These are phyloP conservation scores for Zelleria hepariella DNA, from an alignment of 2,888 invertebrate species.

Conservation along the genomic window DNA sequence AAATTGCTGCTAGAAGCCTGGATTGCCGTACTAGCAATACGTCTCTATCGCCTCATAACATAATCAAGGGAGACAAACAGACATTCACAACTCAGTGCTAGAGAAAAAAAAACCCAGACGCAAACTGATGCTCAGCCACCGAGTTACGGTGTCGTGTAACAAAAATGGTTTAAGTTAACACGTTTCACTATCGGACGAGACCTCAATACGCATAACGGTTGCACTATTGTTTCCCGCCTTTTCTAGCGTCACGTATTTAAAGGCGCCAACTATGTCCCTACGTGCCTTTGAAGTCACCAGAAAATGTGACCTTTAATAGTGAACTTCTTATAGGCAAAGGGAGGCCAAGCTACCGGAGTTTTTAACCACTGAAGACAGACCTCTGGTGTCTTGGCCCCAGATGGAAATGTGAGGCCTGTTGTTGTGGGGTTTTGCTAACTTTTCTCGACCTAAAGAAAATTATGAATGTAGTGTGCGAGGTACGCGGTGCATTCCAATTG, in stretches of 20 bases:
- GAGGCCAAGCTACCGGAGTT: background rate
- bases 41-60: too few species aligned
- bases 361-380: background rate
- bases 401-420: conserved; percentile 18
- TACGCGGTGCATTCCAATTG: conserved; percentile 38
- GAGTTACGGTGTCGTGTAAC: conserved; percentile 26
- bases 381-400: background rate
- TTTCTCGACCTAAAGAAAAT: conserved; percentile 62
- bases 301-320: conserved; percentile 5
- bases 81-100: background rate
- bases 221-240: conserved; percentile 56
- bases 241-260: conserved; percentile 53
- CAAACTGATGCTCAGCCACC: background rate
- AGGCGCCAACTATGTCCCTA: conserved; percentile 60
- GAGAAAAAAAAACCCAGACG: too few species aligned
- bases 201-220: conserved; percentile 66
- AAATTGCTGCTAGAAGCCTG: too few species aligned
- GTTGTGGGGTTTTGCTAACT: conserved; percentile 26
- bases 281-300: conserved; percentile 49
- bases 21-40: too few species aligned
- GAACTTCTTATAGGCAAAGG: background rate
- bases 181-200: conserved; percentile 40
- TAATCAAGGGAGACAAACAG: too few species aligned
- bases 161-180: conserved; percentile 46
- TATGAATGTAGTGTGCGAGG: conserved; percentile 41